A percentile compares a stretch with the other conserved stretches of the same genome.
phyloP scores from a whole-genome alignment of 2,888 invertebrate species.

The Lochmaea capreae region DNA sequence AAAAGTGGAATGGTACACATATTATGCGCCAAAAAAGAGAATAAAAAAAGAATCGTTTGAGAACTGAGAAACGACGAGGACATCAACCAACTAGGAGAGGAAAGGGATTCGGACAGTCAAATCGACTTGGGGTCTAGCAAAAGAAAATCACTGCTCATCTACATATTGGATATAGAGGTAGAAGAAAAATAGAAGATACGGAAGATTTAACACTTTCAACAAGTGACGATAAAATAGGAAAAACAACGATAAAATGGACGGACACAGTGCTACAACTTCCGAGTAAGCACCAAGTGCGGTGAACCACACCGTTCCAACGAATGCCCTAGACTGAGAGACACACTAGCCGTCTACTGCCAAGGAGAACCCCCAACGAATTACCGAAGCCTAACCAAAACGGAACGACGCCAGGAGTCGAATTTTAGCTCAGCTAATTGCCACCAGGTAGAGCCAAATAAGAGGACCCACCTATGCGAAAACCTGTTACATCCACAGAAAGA shows the following conservation, averaged over 20 bases:
- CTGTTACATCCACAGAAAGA: too few relatives aligned
- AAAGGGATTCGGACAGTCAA: too few relatives aligned
- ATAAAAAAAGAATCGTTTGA: not conserved
- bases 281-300: too few relatives aligned
- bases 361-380: not conserved
- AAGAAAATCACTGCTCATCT: not conserved
- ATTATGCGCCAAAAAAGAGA: not conserved
- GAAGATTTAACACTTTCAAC: too few relatives aligned
- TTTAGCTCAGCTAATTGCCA: not conserved
- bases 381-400: too few relatives aligned
- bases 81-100: not conserved
- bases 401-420: too few relatives aligned
- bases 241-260: not conserved
- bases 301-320: not conserved
- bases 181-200: not conserved
- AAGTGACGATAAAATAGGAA: not conserved
- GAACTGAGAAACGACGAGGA: not conserved
- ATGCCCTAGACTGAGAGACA: not conserved
- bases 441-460: not conserved
- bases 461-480: not conserved
- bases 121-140: not conserved
- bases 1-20: not conserved
- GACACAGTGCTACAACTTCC: too few relatives aligned
- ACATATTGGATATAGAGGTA: not conserved
- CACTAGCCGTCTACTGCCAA: not conserved